Base-by-base conservation (phyloP, 2,113 vertebrate genomes). In the Todiramphus chloris region DNA sequence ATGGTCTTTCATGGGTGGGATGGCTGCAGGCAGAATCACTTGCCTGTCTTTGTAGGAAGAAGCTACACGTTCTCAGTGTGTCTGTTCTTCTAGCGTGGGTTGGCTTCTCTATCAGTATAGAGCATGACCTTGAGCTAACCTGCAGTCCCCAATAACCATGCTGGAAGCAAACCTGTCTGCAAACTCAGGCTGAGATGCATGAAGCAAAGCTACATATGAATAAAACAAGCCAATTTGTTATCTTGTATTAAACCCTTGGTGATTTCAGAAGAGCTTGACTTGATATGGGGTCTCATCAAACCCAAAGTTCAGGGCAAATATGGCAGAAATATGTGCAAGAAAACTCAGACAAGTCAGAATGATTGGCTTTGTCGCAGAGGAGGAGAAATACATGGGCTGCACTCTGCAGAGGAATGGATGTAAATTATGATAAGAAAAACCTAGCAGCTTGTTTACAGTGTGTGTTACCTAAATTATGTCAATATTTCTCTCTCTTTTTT, bases 401-500 rank as follows among this genome's bases (percentile, higher is more conserved):
- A 30, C 51, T 89, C 79, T 75, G 79, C 60, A 43, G 73, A 89
- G 68, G 64, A 81, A 72, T 31, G 72, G 51, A 83, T 86, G 76
- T 90, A 94, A 96, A 95, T 93, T 83, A 96, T 60, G 55, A 55
- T 33, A 30, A 81, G 63, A 30, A 69, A 93, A 96, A 30, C 33
- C 25, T 30, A 90, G 68, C 73, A 83, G 85, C 64, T 94, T 95
- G 86, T 90, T 97, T 96, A 93, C 93, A 89, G 66, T 55, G 46
- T 3, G 2, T 63, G 80, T 88, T 94, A 83, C 83, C 60, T 93
- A 94, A 96, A 93, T 95, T 94, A 96, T 93, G 83, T 91, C 95
- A 93, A 85, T 93, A 93, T 96, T 94, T 94, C 91, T 89, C 37
- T 53, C 69, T 0, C 15, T 46, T 80, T 83, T 33, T 83, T 83